Base-by-base conservation (phyloP, 2,797 vertebrate species). In the Gouania willdenowi region DNA sequence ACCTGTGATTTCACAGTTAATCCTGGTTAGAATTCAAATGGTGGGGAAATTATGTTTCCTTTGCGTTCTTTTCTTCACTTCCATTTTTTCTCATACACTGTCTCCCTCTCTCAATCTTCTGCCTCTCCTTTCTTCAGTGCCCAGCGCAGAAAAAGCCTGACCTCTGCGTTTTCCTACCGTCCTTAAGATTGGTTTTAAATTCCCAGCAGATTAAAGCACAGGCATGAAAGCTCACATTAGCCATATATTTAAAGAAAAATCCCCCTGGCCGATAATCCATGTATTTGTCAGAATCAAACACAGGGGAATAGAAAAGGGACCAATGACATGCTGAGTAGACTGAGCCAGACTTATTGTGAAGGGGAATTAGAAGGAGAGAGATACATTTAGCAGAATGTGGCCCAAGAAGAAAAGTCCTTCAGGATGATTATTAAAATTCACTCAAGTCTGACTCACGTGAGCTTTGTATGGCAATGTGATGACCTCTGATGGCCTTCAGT, bases 221-320 rank as follows among this genome's bases (percentile, higher is more conserved):
- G 77, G 81, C 85, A 82, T 87, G 86, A 88, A 90, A 89, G 88
- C 83, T 84, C 85, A 86, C 85, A 88, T 89, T 88, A 89, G 84
- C 82, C 80, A 79, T 87, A 89, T 84, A 89, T 88, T 88, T 84
- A 80, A 84, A n/a, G n/a, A n/a, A n/a, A 88, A 83, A 83, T 81
- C 71, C 80, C 76, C 79, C 85, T 75, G 80, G 82, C 79, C 72
- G 84, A 87, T 89, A 91, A 91, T 91, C 89, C 84, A 36, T 74
- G 77, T 86, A 88, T 91, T 90, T 88, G 87, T 88, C 85, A 81
- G 84, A 91, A 88, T 90, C 88, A 88, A 88, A 89, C 86, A 88
- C 79, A 69, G 75, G 82, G 79, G 83, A 86, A 87, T 84, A 84
- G 76, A 86, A 85, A 82, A 75, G 67, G 64, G 71, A 77, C 72